phyloP scores from a whole-genome alignment of 2,113 vertebrate genomes.

The Micronisus gabar region DNA sequence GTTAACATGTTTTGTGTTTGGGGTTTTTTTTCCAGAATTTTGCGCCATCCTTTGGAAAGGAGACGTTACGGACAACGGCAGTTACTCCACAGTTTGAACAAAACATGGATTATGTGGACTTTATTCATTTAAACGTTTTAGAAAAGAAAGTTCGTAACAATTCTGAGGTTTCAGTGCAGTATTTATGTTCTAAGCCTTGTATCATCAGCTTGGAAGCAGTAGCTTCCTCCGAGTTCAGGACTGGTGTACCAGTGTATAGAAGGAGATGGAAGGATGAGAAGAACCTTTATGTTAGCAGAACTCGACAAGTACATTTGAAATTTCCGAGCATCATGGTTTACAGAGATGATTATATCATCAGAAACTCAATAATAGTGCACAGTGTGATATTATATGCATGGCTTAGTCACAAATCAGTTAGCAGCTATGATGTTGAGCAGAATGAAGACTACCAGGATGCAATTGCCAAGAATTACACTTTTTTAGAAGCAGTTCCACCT shows the following conservation, averaged over 20 bases:
- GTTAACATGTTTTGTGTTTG: background rate
- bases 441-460: slow-evolving; percentile 67
- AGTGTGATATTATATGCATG: slow-evolving; percentile 82
- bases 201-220: slow-evolving; percentile 80
- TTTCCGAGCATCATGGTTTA: slow-evolving; percentile 84
- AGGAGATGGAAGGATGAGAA: slow-evolving; percentile 80
- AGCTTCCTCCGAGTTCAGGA: slow-evolving; percentile 78
- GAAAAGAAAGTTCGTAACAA: slow-evolving; percentile 78
- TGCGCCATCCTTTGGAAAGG: slow-evolving; percentile 60
- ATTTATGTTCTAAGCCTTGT: slow-evolving; percentile 85
- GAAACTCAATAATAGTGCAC: slow-evolving; percentile 71
- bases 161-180: slow-evolving; percentile 78
- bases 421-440: background rate
- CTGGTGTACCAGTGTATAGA: slow-evolving; percentile 80
- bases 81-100: slow-evolving; percentile 38
- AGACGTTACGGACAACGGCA: slow-evolving; percentile 66
- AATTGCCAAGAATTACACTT: slow-evolving; percentile 71
- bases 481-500: slow-evolving; percentile 73
- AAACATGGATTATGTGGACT: slow-evolving; percentile 63
- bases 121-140: slow-evolving; percentile 78
- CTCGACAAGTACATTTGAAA: slow-evolving; percentile 74
- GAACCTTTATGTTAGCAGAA: slow-evolving; percentile 64
- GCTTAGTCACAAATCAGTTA: slow-evolving; percentile 68
- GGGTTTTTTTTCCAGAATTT: slow-evolving; percentile 32
- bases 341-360: slow-evolving; percentile 77